phyloP scores from a whole-genome alignment of 2,113 vertebrate genomes.

The Albula goreensis region DNA sequence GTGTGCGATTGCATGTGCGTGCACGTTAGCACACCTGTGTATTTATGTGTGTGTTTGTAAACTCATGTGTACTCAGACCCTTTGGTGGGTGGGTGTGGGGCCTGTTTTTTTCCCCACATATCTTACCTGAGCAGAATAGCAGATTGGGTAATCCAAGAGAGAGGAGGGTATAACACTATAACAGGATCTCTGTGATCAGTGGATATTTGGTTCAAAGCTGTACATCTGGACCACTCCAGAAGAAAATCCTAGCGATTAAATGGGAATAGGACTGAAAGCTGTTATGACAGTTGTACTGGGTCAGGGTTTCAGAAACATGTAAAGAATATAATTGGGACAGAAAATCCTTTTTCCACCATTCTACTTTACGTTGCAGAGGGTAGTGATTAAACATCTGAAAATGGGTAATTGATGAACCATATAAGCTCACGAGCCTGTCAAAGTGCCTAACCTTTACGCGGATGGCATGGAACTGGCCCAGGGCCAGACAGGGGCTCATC shows the following conservation, averaged over 20 bases:
- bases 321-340: neutral
- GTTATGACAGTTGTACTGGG: neutral
- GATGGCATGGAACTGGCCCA: neutral
- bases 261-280: neutral
- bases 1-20: too few relatives aligned
- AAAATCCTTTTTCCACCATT: neutral
- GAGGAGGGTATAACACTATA: neutral
- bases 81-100: too few relatives aligned
- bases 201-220: neutral
- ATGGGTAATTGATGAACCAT: neutral
- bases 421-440: neutral
- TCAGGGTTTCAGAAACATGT: neutral
- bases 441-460: neutral
- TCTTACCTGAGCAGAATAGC: neutral
- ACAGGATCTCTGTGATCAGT: neutral
- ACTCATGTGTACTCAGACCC: too few relatives aligned
- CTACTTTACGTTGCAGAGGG: neutral
- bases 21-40: constrained; percentile 10
- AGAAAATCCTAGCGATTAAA: neutral
- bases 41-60: constrained; percentile 24
- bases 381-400: neutral
- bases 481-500: neutral
- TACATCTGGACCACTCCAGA: neutral
- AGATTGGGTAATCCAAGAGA: too few relatives aligned
- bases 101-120: neutral